Percentiles rank a stretch among this genome's conserved stretches.
Conservation (phyloP, 2,113 vertebrate genomes). For the Nothocercus nigrocapillus region DNA sequence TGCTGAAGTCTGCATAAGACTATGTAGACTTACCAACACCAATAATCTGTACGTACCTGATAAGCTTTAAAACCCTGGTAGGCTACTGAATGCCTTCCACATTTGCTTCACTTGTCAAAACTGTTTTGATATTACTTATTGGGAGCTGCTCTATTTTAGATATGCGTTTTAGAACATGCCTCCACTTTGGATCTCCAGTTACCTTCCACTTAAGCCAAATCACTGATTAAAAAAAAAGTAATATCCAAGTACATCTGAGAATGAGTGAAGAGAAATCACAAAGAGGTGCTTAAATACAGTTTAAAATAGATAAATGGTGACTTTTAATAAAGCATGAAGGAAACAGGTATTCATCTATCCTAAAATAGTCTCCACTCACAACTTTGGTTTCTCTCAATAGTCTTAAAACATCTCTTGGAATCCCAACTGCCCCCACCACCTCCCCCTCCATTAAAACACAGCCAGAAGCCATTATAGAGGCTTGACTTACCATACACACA, state of each 20-base stretch:
- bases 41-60: background rate
- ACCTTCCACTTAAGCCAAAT: background rate
- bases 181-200: background rate
- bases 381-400: background rate
- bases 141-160: background rate
- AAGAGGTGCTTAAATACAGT: too few species aligned
- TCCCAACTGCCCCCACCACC: too few species aligned
- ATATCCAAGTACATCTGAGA: too few species aligned
- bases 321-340: background rate
- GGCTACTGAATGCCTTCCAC: background rate
- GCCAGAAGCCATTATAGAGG: background rate
- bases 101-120: background rate
- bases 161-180: background rate
- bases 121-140: background rate
- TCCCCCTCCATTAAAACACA: background rate
- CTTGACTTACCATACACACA: background rate
- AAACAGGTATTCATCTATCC: fast-evolving
- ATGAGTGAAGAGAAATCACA: too few species aligned
- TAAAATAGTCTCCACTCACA: background rate
- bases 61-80: background rate
- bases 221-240: background rate
- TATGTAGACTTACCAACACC: background rate
- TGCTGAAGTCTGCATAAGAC: background rate
- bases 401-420: background rate
- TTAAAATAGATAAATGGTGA: fast-evolving